Base-by-base conservation (phyloP, 2,113 vertebrate genomes). In the Eclectus roratus region DNA sequence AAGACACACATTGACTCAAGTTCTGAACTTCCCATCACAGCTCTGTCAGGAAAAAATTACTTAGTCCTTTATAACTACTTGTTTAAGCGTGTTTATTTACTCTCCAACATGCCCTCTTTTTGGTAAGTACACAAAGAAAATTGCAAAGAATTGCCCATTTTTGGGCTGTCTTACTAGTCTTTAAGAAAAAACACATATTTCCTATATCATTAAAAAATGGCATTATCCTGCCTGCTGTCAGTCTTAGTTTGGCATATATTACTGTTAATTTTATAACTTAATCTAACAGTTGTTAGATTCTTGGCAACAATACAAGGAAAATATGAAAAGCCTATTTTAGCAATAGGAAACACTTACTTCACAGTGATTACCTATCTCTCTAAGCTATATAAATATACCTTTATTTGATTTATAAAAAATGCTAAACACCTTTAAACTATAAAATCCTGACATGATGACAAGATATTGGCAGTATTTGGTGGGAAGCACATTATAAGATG, bases 1-100 rank as follows among this genome's bases (percentile, higher is more conserved):
- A 85, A 37, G 52, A 31, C 11, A 18, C 35, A 8, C 0, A 0
- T 41, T 68, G 19, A 35, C 15, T 78, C 23, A 16, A 13, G 13
- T 87, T 87, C 37, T 74, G 69, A 84, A 14, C 5, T 84, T 78
- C 28, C 23, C 66, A 61, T 64, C 39, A 60, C 1, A 15, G 52
- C 17, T 78, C 46, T 87, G 28, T n/a, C 47, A 63, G 46, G 43
- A 81, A 73, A 85, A 58, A 79, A 46, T 1, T 2, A 33, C 19
- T 50, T 52, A n/a, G 19, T 73, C 25, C 35, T 92, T 73, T 73
- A 6, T 53, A 78, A 77, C 18, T 35, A 12, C 14, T 72, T 88
- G 7, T 49, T 88, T 44, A 24, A 56, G 33, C 83, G 69, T 39
- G 16, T 71, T 79, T 9, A 20, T 76, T 82, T 88, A 7, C 13